phyloP scores from a whole-genome alignment of 2,113 vertebrate species.

The Mungos mungo region DNA sequence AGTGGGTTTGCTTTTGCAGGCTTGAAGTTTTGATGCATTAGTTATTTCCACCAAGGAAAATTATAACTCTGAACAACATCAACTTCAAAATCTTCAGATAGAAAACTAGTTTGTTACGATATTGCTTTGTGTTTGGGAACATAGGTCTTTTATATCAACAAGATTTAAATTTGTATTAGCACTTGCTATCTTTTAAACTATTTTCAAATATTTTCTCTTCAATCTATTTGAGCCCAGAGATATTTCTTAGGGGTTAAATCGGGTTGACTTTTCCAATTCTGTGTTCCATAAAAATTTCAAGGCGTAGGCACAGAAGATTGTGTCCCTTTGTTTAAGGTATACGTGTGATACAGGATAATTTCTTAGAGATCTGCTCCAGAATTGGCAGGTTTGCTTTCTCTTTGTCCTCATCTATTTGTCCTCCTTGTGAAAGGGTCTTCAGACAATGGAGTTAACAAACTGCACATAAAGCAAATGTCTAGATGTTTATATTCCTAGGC shows the following conservation, averaged over 20 bases:
- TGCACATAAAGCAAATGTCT: conserved; percentile 62
- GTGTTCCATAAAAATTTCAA: conserved; percentile 47
- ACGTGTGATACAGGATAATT: background rate
- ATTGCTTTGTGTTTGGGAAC: conserved; percentile 70
- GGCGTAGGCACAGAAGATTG: background rate
- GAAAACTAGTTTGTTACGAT: conserved; percentile 53
- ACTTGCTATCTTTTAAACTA: conserved; percentile 32
- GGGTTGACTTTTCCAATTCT: background rate
- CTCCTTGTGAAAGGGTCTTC: conserved; percentile 48
- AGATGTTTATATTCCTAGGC: conserved; percentile 57
- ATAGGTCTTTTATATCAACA: background rate
- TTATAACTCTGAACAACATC: conserved; percentile 22
- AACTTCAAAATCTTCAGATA: conserved; percentile 70
- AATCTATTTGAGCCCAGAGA: background rate
- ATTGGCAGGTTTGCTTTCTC: conserved; percentile 36
- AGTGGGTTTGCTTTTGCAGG: background rate
- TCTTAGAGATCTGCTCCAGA: conserved; percentile 29
- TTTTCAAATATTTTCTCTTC: background rate
- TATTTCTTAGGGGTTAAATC: conserved; percentile 33
- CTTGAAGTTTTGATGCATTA: conserved; percentile 78
- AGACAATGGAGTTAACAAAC: conserved; percentile 47
- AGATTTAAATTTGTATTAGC: background rate
- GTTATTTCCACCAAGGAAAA: conserved; percentile 69
- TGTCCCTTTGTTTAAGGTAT: conserved; percentile 36
- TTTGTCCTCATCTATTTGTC: conserved; percentile 50